Percentiles rank a stretch among this genome's conserved stretches.
Conservation (phyloP, 2,888 invertebrate species). For the Nomada goodeniana region DNA sequence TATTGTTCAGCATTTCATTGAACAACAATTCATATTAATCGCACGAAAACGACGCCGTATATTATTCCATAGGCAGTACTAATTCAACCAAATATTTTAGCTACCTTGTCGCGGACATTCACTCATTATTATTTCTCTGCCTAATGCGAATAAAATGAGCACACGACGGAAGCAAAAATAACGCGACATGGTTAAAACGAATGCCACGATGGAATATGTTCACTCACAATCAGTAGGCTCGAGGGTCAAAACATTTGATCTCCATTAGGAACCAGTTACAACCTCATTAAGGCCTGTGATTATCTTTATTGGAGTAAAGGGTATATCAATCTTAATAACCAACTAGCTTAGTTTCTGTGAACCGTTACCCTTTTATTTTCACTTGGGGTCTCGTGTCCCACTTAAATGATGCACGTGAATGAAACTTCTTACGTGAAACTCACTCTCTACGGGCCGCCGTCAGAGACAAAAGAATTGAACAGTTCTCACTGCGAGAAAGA, state of each 20-base stretch:
- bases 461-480: not conserved
- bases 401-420: not conserved
- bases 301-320: not conserved
- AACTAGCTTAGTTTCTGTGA: not conserved
- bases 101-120: too few relatives aligned
- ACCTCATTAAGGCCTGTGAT: not conserved
- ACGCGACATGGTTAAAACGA: not conserved
- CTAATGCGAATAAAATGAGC: too few relatives aligned
- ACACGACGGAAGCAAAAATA: not conserved
- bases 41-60: too few relatives aligned
- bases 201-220: not conserved
- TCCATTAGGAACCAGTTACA: not conserved
- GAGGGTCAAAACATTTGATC: not conserved
- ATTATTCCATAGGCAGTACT: too few relatives aligned
- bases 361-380: not conserved
- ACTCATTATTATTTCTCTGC: too few relatives aligned
- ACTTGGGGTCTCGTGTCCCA: too few relatives aligned
- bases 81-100: too few relatives aligned
- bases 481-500: not conserved
- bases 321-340: conserved; percentile 2
- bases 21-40: too few relatives aligned
- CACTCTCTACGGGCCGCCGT: not conserved
- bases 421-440: not conserved
- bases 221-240: not conserved
- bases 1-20: too few relatives aligned